Conservation (phyloP, 2,888 invertebrate species). For the Ophion ellenae region DNA sequence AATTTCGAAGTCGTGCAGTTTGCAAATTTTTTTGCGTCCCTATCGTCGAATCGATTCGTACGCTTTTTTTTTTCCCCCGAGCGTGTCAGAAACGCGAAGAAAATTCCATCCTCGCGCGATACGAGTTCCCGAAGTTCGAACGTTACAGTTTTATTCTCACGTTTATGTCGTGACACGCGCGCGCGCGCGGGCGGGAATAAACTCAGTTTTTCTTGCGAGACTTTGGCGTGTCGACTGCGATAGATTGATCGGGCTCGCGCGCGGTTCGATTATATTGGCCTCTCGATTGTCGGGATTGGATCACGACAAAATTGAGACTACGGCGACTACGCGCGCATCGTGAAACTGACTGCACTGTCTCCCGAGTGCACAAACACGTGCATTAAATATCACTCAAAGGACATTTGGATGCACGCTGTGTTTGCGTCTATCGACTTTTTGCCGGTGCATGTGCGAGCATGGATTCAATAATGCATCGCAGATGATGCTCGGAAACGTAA, state of each 20-base stretch:
- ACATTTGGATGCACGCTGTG: conserved; percentile 6
- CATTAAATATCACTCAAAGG: conserved; percentile 58
- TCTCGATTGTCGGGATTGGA: conserved; percentile 44
- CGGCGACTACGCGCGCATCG: not conserved
- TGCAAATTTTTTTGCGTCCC: conserved; percentile 34
- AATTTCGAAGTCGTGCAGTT: conserved; percentile 45
- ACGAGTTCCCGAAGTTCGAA: conserved; percentile 19
- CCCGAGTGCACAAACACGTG: conserved; percentile 52
- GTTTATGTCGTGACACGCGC: conserved; percentile 8
- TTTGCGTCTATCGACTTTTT: not conserved
- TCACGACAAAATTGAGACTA: conserved; percentile 36
- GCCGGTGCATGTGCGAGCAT: not conserved
- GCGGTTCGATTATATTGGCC: conserved; percentile 58
- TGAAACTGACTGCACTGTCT: not conserved
- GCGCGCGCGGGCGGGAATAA: not conserved
- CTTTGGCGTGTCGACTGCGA: conserved; percentile 36
- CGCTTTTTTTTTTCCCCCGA: conserved; percentile 12
- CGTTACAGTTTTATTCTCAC: conserved; percentile 47
- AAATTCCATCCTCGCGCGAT: conserved; percentile 36
- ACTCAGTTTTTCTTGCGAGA: conserved; percentile 33
- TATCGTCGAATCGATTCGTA: conserved; percentile 31
- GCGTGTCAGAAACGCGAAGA: conserved; percentile 18
- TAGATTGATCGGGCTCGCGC: conserved; percentile 55
- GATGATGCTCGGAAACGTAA: not conserved
- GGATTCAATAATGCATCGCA: not conserved